These are phyloP conservation scores for Clarias magur DNA, from an alignment of 2,113 vertebrate species.

Conservation along the genomic window DNA sequence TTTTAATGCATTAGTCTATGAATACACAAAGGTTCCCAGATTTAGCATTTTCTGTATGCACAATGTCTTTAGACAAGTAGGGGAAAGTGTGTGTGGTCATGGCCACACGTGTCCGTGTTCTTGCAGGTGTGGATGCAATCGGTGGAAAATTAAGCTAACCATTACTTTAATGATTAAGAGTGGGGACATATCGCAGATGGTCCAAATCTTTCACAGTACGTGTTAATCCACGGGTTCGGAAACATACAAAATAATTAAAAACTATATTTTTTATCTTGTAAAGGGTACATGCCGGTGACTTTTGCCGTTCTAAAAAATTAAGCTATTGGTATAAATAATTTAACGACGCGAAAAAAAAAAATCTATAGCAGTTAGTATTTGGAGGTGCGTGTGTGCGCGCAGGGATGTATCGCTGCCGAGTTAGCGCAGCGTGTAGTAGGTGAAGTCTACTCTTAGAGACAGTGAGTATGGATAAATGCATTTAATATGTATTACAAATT, in stretches of 20 bases:
- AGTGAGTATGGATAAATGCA: not conserved
- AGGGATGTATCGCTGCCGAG: not conserved
- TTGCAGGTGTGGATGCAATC: slow-evolving; percentile 51
- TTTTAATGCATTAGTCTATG: not conserved
- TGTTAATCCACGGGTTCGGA: slow-evolving; percentile 3
- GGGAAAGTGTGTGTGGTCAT: slow-evolving; percentile 6
- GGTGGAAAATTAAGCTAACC: slow-evolving; percentile 46
- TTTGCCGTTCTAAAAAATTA: not conserved
- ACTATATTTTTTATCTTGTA: not conserved
- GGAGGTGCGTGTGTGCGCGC: slow-evolving; percentile 12
- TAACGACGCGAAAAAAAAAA: too few species aligned
- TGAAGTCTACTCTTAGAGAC: slow-evolving; percentile 2
- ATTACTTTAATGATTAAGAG: slow-evolving; percentile 41
- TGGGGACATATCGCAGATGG: slow-evolving; percentile 13
- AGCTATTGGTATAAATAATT: not conserved
- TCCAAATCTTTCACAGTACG: slow-evolving; percentile 1
- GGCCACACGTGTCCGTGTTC: slow-evolving; percentile 36
- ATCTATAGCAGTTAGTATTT: not conserved
- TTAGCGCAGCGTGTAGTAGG: not conserved
- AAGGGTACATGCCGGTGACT: too few species aligned
- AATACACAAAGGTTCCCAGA: not conserved
- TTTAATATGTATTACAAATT: not conserved
- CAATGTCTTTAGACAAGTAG: not conserved
- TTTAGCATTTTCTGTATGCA: not conserved
- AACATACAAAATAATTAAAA: not conserved